A percentile compares a stretch with the other conserved stretches of the same genome.
phyloP scores from a whole-genome alignment of 1,140 invertebrate genomes.

The Heliothis subflexa region DNA sequence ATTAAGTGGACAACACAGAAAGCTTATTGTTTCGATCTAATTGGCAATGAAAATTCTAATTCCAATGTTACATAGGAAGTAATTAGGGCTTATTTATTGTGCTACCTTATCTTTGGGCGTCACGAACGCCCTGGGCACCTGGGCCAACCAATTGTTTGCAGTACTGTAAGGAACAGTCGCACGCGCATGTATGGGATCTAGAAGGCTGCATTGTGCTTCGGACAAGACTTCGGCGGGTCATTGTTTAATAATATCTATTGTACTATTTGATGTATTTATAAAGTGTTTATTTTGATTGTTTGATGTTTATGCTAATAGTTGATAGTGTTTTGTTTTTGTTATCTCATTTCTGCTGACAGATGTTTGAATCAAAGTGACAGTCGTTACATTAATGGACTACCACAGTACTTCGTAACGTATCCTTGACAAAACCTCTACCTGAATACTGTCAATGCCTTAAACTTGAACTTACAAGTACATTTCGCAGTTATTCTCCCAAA shows the following conservation, averaged over 20 bases:
- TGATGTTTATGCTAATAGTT: neutral
- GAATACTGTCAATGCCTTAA: slow-evolving; percentile 1
- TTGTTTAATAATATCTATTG: slow-evolving; percentile 44
- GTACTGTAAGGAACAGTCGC: slow-evolving; percentile 36
- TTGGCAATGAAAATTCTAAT: slow-evolving; percentile 53
- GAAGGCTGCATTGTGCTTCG: slow-evolving; percentile 29
- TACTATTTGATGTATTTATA: slow-evolving; percentile 40
- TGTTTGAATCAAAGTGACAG: too few species aligned
- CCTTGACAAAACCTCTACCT: neutral
- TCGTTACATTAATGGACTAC: too few species aligned
- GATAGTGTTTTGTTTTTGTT: neutral
- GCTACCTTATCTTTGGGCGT: slow-evolving; percentile 70
- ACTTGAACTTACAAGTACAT: slow-evolving; percentile 17
- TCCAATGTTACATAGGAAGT: slow-evolving; percentile 66
- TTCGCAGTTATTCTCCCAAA: slow-evolving; percentile 20
- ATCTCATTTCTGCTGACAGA: neutral
- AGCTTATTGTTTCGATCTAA: slow-evolving; percentile 51
- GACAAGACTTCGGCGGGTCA: slow-evolving; percentile 2
- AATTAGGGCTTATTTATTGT: slow-evolving; percentile 78
- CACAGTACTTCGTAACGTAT: too few species aligned
- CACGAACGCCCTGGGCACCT: slow-evolving; percentile 62
- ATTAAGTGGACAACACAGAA: slow-evolving; percentile 36
- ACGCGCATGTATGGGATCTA: slow-evolving; percentile 25
- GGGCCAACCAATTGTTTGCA: slow-evolving; percentile 68
- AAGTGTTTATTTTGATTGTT: slow-evolving; percentile 6